Evolutionary conservation across 2,888 invertebrate genomes (phyloP), one percentile per base, ranked within the genome.

Genomic region (Torymus aiolomorphi): DNA sequence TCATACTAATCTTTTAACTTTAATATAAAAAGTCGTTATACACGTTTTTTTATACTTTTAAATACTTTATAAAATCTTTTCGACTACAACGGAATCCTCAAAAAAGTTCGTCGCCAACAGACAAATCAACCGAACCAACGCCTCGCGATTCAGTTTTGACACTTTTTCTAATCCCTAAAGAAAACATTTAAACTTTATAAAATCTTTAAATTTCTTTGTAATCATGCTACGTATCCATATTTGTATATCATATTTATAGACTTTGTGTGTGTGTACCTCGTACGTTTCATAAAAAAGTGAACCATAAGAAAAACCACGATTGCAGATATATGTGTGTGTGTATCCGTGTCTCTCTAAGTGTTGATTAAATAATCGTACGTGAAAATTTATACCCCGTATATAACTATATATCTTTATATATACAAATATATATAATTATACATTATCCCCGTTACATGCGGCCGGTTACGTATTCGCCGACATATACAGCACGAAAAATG

Each of bases 361-460:
- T 78, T 24, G 13, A 24, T 71, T 72, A 16, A 71, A 72, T 13
- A 10, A 66, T 70, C 56, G 49, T 49, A 59, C 65, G 3, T 62
- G 13, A 63, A 57, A 54, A 10, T 54, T 62, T 54, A 42, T 42
- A 42, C 31, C 31, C 59, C 42, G 69, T 70, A 13, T 69, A 70
- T 56, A 74, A 62, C 49, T 56, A 62, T 56, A 18, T 56, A 76
- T 49, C 14, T 69, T 63, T 74, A 72, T 74, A 65, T 75, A 70
- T 70, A 80, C 61, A 59, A 14, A 54, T 24, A 69, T 69, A 62
- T 78, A 76, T 72, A 76, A 76, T 76, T 80, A 72, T 72, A 61
- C 54, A 72, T 71, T 31, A 31, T 4, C 31, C 31, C 31, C 56
- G n/a, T 75, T n/a, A 31, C 24, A 63, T n/a, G 24, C n/a, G 8